Evolutionary conservation across 2,113 vertebrate genomes (phyloP).

Genomic region (Clarias gariepinus): DNA sequence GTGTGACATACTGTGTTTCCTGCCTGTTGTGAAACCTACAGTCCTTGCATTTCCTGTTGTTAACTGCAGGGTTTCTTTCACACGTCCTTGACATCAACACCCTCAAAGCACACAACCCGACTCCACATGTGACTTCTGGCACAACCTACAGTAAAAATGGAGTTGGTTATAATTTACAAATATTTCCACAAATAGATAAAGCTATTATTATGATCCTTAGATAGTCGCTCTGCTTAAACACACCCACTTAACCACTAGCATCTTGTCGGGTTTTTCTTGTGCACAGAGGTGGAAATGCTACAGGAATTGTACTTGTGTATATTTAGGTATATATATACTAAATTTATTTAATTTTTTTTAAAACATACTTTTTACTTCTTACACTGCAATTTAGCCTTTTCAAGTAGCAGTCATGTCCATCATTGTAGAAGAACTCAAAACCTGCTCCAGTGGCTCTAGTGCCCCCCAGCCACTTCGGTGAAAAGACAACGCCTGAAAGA

Average conservation of each 20-base stretch:
- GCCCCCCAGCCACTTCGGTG: no score
- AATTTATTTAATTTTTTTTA: no score
- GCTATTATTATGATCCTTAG: background rate
- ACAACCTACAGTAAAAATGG: background rate
- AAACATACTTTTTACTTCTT: background rate
- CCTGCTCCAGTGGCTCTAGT: no score
- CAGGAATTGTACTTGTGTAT: background rate
- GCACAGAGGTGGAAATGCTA: background rate
- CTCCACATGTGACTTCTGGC: background rate
- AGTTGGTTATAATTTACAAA: background rate
- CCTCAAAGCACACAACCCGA: background rate
- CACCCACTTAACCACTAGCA: background rate
- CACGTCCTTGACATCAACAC: slow-evolving; percentile 14
- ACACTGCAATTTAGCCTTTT: background rate
- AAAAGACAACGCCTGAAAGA: no score
- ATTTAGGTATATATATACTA: background rate
- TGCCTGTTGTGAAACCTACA: slow-evolving; percentile 49
- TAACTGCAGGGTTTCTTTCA: slow-evolving; percentile 35
- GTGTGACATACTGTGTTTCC: slow-evolving; percentile 30
- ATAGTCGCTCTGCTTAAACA: background rate
- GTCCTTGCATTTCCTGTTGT: slow-evolving; percentile 51
- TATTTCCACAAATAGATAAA: background rate
- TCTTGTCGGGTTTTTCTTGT: background rate
- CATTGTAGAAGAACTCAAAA: no score
- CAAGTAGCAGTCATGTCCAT: no score